These are phyloP conservation scores for Cryptoblepharus egeriae DNA, from an alignment of 2,797 vertebrate species.

Conservation along the genomic window DNA sequence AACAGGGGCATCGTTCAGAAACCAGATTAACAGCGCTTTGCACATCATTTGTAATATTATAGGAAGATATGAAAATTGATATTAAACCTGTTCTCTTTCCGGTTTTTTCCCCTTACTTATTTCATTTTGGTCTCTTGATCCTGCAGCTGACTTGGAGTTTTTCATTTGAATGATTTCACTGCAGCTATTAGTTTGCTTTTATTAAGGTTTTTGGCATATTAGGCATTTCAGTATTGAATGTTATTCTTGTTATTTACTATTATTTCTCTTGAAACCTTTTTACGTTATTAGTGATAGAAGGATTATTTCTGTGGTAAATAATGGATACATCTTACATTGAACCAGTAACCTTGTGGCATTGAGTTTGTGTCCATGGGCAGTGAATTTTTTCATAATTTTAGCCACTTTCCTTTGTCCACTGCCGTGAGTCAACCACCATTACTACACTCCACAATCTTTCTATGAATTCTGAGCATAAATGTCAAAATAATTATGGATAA, in stretches of 20 bases:
- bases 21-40: constrained; percentile 80
- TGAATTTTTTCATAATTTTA: not conserved
- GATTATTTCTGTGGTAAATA: not conserved
- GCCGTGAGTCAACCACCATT: not conserved
- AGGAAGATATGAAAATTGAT: constrained; percentile 70
- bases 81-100: constrained; percentile 45
- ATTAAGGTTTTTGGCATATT: constrained; percentile 48
- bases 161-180: constrained; percentile 43
- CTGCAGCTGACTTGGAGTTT: constrained; percentile 59
- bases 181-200: constrained; percentile 37
- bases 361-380: not conserved
- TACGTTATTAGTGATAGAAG: not conserved
- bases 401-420: not conserved
- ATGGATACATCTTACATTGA: not conserved
- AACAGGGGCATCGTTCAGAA: constrained; percentile 79
- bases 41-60: constrained; percentile 74
- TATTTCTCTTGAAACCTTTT: not conserved
- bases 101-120: not conserved
- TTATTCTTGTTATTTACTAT: not conserved
- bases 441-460: not conserved
- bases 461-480: not conserved
- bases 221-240: constrained; percentile 9
- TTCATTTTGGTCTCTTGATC: constrained; percentile 39
- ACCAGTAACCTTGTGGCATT: not conserved
- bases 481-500: not conserved